Evolutionary conservation across 2,888 invertebrate genomes (phyloP), one percentile per base, ranked within the genome.

Genomic region (Macropis europaea): DNA sequence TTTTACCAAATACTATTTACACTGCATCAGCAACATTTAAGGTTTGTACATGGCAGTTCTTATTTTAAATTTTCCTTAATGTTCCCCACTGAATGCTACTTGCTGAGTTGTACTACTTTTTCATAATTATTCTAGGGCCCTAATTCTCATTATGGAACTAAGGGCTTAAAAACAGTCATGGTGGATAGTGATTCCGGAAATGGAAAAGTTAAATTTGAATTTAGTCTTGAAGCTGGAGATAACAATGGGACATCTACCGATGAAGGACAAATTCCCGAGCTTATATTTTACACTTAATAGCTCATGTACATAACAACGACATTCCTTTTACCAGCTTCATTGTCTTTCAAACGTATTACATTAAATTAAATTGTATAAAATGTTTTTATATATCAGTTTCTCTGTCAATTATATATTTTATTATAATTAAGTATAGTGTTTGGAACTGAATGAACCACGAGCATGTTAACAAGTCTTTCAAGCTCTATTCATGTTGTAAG

Each of bases 171-270:
- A 2, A 94, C 94, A 59, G 94, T 96, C 9, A 93, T 93, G 0
- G 93, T 95, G 3, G 95, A 95, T 86, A 94, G 95, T 81, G 93
- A 94, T 79, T 93, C 93, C 61, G 94, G 94, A n/a, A 94, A 94
- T 64, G 92, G 92, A n/a, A 94, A 94, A 85, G 94, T 96, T 0
- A 94, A 94, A 3, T 96, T 97, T 88, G 94, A 95, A 86, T 97
- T 97, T 90, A 94, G 94, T 2, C 95, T 95, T 87, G 95, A 95
- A 1, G 94, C 95, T n/a, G 96, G 96, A 9, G 95, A 96, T 88
- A 96, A 96, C 89, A 95, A 95, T 85, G 95, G 96, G 0, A 96
- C 96, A 1, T 95, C 95, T 0, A 95, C 96, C 1, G 96, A 96
- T 84, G 95, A 95, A 87, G 96, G 97, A 45, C 97, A 97, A 90